Evolutionary conservation across 2,797 vertebrate genomes (phyloP).

Genomic region (Steatocranus sp.): DNA sequence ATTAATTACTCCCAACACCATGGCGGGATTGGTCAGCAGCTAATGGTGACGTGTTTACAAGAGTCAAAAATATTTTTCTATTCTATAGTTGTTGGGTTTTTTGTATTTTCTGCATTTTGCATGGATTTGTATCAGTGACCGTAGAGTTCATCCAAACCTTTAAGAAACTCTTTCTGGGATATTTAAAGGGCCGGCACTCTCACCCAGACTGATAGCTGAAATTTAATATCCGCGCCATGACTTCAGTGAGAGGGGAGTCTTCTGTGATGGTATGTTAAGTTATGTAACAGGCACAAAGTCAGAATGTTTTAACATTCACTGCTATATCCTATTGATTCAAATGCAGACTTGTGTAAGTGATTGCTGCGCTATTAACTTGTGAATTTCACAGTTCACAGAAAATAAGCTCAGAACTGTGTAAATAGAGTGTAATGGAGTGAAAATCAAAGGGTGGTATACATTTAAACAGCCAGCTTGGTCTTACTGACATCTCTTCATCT

Average conservation of each 20-base stretch:
- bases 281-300: background rate
- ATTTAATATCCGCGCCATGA: background rate
- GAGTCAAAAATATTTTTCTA: background rate
- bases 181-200: background rate
- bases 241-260: background rate
- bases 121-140: background rate
- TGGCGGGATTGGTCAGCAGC: background rate
- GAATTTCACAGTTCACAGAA: background rate
- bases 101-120: background rate
- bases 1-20: background rate
- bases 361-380: background rate
- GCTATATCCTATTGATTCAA: background rate
- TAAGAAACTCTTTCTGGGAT: background rate
- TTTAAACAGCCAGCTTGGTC: background rate
- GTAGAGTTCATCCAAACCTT: background rate
- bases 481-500: background rate
- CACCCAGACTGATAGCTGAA: background rate
- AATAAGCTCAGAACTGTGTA: background rate
- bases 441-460: background rate
- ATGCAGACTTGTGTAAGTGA: background rate
- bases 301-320: background rate
- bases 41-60: background rate
- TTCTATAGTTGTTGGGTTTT: accelerated
- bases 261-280: background rate
- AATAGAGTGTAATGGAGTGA: background rate